A percentile compares a stretch with the other conserved stretches of the same genome.
These are phyloP conservation scores for Talpa occidentalis DNA, from an alignment of 2,113 vertebrate species.

Conservation along the genomic window DNA sequence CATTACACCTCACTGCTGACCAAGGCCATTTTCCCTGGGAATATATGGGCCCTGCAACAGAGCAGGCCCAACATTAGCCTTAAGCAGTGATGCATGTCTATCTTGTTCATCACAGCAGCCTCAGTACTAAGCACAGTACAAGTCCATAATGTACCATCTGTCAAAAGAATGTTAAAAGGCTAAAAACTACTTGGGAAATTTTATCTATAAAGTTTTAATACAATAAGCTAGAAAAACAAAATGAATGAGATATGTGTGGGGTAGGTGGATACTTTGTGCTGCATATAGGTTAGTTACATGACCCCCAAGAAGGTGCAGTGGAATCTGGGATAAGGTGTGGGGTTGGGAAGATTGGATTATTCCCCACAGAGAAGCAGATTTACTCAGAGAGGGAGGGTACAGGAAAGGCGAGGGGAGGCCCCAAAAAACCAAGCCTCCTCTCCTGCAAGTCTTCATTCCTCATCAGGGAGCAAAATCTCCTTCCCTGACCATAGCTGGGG, in stretches of 20 bases:
- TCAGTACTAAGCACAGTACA: neutral
- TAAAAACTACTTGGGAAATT: too few species aligned
- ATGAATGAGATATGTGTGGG: too few species aligned
- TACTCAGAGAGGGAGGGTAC: neutral
- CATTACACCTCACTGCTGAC: neutral
- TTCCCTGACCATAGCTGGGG: neutral
- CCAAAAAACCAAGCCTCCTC: neutral
- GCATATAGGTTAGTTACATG: fast-evolving
- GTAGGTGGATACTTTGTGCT: neutral
- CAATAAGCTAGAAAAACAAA: too few species aligned
- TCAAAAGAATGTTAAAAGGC: too few species aligned
- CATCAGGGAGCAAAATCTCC: neutral
- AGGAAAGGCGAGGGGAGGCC: neutral
- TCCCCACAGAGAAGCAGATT: neutral
- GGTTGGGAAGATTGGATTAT: neutral
- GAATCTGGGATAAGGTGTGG: neutral
- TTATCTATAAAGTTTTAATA: too few species aligned
- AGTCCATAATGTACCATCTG: neutral
- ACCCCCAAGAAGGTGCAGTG: neutral
- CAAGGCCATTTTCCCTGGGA: neutral
- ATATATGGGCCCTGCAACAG: neutral
- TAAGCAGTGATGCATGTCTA: neutral
- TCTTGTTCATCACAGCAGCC: neutral
- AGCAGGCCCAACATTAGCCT: neutral
- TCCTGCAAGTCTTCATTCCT: neutral